Evolutionary conservation across 2,113 vertebrate genomes (phyloP).

Genomic region (Mustelus asterias): DNA sequence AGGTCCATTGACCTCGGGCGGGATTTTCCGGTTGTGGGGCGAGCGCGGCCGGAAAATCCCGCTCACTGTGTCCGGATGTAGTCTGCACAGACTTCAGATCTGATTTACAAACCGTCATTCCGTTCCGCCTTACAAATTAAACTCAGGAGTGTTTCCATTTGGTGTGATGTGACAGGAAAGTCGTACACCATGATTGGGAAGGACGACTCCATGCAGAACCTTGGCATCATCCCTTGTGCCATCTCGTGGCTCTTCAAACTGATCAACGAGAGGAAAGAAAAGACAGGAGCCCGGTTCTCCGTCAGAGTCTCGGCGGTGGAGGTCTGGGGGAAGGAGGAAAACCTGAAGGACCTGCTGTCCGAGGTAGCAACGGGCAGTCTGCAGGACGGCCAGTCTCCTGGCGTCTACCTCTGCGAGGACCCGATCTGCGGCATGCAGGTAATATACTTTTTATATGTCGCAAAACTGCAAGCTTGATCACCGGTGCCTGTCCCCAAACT

Average conservation of each 20-base stretch:
- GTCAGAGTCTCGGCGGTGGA: constrained; percentile 97
- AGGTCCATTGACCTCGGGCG: too few species aligned
- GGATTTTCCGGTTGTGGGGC: too few species aligned
- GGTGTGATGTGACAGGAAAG: constrained; percentile 67
- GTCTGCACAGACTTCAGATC: neutral
- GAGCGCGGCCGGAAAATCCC: too few species aligned
- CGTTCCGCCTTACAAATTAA: neutral
- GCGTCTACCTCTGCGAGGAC: constrained; percentile 95
- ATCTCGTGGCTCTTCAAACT: constrained; percentile 99
- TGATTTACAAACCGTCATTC: neutral
- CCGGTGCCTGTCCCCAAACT: neutral
- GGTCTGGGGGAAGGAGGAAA: constrained; percentile 97
- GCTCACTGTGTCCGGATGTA: too few species aligned
- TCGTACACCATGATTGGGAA: constrained; percentile 96
- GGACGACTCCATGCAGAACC: constrained; percentile 88
- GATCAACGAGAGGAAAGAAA: constrained; percentile 92
- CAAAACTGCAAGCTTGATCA: neutral
- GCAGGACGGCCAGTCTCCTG: constrained; percentile 96
- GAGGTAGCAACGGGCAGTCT: constrained; percentile 92
- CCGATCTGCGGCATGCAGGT: constrained; percentile 99
- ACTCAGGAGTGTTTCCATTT: constrained; percentile 24
- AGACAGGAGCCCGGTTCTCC: constrained; percentile 91
- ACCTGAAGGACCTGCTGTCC: constrained; percentile 83
- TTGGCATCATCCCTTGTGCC: constrained; percentile 93
- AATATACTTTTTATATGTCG: constrained; percentile 36